A percentile compares a stretch with the other conserved stretches of the same genome.
These are phyloP conservation scores for Pseudomugil tenellus DNA, from an alignment of 2,797 vertebrate genomes.

Conservation along the genomic window DNA sequence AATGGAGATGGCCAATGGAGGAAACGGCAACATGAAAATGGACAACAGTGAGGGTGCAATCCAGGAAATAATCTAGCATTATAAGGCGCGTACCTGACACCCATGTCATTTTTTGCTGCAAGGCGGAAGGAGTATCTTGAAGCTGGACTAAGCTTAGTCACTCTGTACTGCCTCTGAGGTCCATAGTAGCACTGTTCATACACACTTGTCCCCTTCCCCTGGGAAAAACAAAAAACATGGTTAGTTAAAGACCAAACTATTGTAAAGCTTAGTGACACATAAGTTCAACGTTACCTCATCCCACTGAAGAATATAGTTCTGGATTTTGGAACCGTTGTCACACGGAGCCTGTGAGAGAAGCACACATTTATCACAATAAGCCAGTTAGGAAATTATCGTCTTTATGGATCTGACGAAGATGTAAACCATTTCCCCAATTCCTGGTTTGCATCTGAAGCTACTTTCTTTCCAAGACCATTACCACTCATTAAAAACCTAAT, in stretches of 20 bases:
- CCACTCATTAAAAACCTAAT: too few species aligned
- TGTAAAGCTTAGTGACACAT: neutral
- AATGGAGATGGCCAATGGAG: constrained; percentile 58
- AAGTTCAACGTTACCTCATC: constrained; percentile 86
- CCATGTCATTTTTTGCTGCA: constrained; percentile 96
- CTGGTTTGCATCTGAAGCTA: too few species aligned
- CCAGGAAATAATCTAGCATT: constrained; percentile 1
- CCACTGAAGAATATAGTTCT: constrained; percentile 95
- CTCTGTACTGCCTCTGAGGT: constrained; percentile 93
- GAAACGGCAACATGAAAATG: constrained; percentile 55
- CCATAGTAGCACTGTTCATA: constrained; percentile 95
- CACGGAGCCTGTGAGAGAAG: constrained; percentile 85
- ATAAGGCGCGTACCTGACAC: constrained; percentile 85
- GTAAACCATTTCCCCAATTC: too few species aligned
- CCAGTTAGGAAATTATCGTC: neutral
- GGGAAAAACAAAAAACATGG: constrained; percentile 37
- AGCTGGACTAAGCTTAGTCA: constrained; percentile 94
- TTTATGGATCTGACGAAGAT: neutral
- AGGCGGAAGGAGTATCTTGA: constrained; percentile 95
- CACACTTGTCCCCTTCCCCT: constrained; percentile 91
- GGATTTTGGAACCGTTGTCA: constrained; percentile 97
- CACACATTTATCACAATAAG: neutral
- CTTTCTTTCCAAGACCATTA: too few species aligned
- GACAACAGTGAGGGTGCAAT: constrained; percentile 36
- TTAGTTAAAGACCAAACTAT: constrained; percentile 2